phyloP scores from a whole-genome alignment of 2,113 vertebrate species.

The Prionailurus viverrinus region DNA sequence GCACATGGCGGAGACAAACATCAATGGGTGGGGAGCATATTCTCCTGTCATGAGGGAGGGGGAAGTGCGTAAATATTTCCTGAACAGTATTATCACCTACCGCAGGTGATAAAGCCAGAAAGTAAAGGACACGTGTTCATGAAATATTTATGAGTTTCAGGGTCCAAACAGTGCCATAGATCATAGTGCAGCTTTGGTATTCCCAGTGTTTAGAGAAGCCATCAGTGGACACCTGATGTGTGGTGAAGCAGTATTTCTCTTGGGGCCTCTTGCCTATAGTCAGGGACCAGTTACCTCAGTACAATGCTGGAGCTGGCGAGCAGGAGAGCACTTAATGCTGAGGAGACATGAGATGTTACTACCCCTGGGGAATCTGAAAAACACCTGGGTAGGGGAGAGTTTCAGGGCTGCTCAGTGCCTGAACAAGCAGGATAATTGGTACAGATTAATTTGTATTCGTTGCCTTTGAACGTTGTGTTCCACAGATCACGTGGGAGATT shows the following conservation, averaged over 20 bases:
- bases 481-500: background rate
- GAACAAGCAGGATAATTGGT: background rate
- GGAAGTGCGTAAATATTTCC: background rate
- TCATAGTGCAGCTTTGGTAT: rapidly evolving
- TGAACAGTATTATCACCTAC: background rate
- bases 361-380: background rate
- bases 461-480: background rate
- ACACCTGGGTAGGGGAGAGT: no score
- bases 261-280: background rate
- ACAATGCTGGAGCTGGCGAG: background rate
- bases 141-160: background rate
- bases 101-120: background rate
- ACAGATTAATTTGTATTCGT: background rate
- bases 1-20: background rate
- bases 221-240: background rate
- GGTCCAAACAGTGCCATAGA: background rate
- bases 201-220: background rate
- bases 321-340: background rate
- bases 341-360: background rate
- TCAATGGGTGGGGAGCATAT: background rate
- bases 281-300: background rate
- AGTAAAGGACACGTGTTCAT: background rate
- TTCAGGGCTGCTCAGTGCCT: background rate
- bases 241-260: background rate
- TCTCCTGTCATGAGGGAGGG: background rate